These are phyloP conservation scores for Spermophilus dauricus DNA, from an alignment of 2,113 vertebrate species.

Conservation along the genomic window DNA sequence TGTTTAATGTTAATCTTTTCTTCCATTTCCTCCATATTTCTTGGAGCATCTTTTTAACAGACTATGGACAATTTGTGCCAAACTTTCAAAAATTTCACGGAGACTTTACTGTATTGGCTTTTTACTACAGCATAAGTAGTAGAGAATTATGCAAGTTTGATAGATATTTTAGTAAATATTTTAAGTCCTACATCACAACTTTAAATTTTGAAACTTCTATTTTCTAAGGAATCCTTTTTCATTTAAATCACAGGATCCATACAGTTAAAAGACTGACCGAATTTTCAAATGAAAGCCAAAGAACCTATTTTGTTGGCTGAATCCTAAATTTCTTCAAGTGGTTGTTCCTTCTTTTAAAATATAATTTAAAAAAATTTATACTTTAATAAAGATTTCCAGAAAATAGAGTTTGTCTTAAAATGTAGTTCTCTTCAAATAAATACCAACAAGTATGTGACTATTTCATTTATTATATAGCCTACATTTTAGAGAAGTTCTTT, in stretches of 20 bases:
- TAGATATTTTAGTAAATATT: conserved; percentile 32
- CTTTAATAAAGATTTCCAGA: conserved; percentile 7
- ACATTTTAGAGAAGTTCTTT: conserved; percentile 8
- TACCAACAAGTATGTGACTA: neutral
- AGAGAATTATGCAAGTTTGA: neutral
- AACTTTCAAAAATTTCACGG: neutral
- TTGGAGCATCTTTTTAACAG: neutral
- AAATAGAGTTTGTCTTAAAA: neutral
- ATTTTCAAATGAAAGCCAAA: conserved; percentile 70
- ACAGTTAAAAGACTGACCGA: conserved; percentile 73
- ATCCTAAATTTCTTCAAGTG: conserved; percentile 40
- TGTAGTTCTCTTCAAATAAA: neutral
- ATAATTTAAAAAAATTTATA: neutral
- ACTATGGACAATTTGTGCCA: neutral
- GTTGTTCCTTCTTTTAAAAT: neutral
- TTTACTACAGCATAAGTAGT: neutral
- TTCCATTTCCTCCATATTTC: neutral
- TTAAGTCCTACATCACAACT: conserved; percentile 71
- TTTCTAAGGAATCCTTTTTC: neutral
- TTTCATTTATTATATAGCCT: neutral
- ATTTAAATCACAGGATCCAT: conserved; percentile 56
- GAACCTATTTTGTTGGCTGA: conserved; percentile 65
- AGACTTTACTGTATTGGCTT: neutral
- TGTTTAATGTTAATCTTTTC: no score
- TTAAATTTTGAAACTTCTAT: neutral